Evolutionary conservation across 2,888 invertebrate species (phyloP).

Genomic region (Volucella inanis): DNA sequence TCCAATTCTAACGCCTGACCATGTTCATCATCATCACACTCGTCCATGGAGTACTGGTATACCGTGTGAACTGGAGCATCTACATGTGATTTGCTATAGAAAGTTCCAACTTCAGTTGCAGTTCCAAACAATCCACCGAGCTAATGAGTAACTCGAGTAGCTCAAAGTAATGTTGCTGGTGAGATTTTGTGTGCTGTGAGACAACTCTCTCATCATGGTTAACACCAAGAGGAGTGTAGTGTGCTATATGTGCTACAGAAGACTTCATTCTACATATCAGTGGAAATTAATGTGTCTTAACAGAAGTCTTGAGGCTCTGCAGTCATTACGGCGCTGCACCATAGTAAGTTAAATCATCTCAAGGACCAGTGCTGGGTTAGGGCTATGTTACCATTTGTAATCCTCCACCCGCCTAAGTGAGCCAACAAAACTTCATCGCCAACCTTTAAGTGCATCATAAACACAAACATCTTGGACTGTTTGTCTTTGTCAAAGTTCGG

Average conservation of each 20-base stretch:
- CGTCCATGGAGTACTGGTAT: conserved; percentile 4
- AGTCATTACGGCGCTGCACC: conserved; percentile 7
- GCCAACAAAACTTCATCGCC: conserved; percentile 4
- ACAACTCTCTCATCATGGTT: conserved; percentile 46
- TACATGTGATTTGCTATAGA: conserved; percentile 3
- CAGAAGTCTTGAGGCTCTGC: conserved; percentile 18
- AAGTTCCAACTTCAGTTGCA: conserved; percentile 1
- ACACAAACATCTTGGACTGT: conserved; percentile 26
- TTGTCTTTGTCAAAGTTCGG: conserved; percentile 35
- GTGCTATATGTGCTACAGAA: not conserved
- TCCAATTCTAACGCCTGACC: conserved; percentile 43
- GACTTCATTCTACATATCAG: conserved; percentile 27
- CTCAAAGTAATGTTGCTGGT: conserved; percentile 8
- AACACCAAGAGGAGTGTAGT: conserved; percentile 21
- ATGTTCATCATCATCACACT: conserved; percentile 20
- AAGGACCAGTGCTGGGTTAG: conserved; percentile 43
- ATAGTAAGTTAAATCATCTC: conserved; percentile 6
- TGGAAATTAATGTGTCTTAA: conserved; percentile 55
- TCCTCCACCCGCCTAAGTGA: conserved; percentile 18
- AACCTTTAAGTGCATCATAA: conserved; percentile 51
- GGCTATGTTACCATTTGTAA: conserved; percentile 22
- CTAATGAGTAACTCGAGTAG: conserved; percentile 59
- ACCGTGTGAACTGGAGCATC: conserved; percentile 56
- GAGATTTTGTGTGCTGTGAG: conserved; percentile 5
- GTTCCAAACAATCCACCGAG: not conserved